Evolutionary conservation across 2,797 vertebrate genomes (phyloP).

Genomic region (Anguilla marmorata): DNA sequence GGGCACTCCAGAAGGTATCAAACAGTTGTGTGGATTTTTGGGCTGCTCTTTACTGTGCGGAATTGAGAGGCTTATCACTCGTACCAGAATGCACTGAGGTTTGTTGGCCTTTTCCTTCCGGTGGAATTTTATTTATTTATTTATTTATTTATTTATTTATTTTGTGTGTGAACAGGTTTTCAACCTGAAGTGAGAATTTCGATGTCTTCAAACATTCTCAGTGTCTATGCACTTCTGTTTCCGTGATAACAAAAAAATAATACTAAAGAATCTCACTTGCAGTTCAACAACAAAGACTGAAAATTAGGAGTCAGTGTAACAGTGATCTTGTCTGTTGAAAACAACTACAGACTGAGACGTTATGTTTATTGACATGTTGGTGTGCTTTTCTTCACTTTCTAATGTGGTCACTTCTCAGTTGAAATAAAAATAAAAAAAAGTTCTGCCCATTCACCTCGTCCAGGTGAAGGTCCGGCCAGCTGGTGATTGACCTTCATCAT

Average conservation of each 20-base stretch:
- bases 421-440: not conserved
- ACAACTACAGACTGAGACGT: no score
- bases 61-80: not conserved
- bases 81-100: not conserved
- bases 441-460: not conserved
- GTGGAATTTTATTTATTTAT: no score
- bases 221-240: not conserved
- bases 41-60: not conserved
- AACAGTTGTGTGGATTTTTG: not conserved
- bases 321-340: no score
- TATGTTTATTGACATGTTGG: not conserved
- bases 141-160: not conserved
- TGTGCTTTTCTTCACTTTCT: not conserved
- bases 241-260: no score
- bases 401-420: not conserved
- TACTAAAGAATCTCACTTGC: no score
- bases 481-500: not conserved
- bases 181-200: not conserved
- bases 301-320: no score
- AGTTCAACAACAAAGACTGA: no score
- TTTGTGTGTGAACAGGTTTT: conserved; percentile 3
- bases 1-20: not conserved
- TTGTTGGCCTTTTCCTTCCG: not conserved
- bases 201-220: not conserved
- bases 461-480: not conserved